Evolutionary conservation across 2,888 invertebrate genomes (phyloP).

Genomic region (Cephus spinipes): DNA sequence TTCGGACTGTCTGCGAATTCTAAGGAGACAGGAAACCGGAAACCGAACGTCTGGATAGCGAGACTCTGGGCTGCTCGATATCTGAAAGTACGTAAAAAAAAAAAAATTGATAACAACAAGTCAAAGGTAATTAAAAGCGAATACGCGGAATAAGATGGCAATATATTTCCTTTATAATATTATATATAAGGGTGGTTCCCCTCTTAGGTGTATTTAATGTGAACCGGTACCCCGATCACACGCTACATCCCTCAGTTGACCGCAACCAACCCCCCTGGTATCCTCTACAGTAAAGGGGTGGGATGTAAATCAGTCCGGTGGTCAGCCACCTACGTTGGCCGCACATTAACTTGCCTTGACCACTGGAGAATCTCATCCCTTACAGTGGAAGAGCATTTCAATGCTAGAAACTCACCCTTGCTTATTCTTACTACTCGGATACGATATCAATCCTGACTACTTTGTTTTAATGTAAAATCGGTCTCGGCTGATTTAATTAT

Average conservation of each 20-base stretch:
- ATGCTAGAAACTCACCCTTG: neutral
- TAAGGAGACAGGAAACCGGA: conserved; percentile 64
- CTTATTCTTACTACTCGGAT: neutral
- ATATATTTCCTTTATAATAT: neutral
- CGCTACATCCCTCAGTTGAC: conserved; percentile 61
- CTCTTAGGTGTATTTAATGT: conserved; percentile 49
- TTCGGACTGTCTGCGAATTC: conserved; percentile 59
- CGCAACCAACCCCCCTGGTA: conserved; percentile 46
- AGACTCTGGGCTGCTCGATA: neutral
- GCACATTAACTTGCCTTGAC: conserved; percentile 63
- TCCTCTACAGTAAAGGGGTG: conserved; percentile 53
- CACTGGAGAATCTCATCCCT: conserved; percentile 24
- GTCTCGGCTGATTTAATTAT: neutral
- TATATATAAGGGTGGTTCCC: conserved; percentile 1
- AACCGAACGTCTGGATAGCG: conserved; percentile 57
- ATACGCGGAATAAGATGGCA: neutral
- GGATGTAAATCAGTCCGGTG: conserved; percentile 65
- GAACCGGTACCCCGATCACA: conserved; percentile 53
- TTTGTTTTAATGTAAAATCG: neutral
- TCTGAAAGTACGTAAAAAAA: neutral
- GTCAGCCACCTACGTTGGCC: conserved; percentile 59
- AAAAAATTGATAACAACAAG: neutral
- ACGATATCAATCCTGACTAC: neutral
- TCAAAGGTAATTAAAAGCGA: neutral
- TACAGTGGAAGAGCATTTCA: neutral